Conservation (phyloP, 2,797 vertebrate genomes). For the Mus caroli region DNA sequence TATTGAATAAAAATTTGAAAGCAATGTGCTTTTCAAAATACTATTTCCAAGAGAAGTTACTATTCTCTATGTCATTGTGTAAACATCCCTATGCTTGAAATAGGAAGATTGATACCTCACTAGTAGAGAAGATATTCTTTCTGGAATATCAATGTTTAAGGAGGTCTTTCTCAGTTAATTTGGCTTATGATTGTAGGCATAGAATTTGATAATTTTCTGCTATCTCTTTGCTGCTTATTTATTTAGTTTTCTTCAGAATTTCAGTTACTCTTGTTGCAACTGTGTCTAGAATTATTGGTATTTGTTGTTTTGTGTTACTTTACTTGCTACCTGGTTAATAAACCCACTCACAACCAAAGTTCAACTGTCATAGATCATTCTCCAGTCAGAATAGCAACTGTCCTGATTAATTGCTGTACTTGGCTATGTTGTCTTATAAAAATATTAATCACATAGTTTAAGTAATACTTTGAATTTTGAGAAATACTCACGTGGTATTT, state of each 20-base stretch:
- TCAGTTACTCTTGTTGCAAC: rapidly evolving
- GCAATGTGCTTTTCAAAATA: background rate
- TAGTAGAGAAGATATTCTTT: background rate
- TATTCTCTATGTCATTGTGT: background rate
- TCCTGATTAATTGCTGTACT: background rate
- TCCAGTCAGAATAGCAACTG: background rate
- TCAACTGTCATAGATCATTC: background rate
- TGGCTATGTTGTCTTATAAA: background rate
- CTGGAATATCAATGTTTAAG: background rate
- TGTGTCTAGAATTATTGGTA: background rate
- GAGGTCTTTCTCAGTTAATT: background rate
- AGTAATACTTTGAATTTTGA: background rate
- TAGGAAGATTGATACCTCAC: background rate
- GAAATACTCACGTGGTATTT: background rate
- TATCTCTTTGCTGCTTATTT: background rate
- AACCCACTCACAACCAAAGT: background rate
- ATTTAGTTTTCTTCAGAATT: background rate
- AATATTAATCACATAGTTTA: background rate
- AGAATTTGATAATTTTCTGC: background rate
- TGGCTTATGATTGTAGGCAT: background rate
- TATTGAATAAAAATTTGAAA: background rate
- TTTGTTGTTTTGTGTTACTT: background rate
- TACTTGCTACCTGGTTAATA: background rate
- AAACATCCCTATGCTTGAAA: background rate
- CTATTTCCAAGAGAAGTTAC: background rate